Conservation (phyloP, 2,888 invertebrate species). For the Schrankia costaestrigalis region DNA sequence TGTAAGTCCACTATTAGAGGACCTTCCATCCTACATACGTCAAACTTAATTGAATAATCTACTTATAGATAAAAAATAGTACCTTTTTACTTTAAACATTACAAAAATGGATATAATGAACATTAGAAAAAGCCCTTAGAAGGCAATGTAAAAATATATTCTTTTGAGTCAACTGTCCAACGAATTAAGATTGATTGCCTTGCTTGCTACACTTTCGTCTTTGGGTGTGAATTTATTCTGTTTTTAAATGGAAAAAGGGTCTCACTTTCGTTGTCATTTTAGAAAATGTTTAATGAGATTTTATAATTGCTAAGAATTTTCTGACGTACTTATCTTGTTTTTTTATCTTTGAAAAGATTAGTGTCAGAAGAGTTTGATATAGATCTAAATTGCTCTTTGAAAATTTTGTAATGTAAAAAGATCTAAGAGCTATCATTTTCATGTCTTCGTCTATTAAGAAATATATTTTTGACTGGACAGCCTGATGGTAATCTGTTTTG, state of each 20-base stretch:
- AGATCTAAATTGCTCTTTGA: neutral
- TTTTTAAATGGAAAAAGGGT: conserved; percentile 32
- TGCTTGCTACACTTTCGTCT: conserved; percentile 35
- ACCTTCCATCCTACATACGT: no score
- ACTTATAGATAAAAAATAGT: no score
- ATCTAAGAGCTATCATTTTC: no score
- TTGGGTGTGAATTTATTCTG: conserved; percentile 34
- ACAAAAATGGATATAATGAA: no score
- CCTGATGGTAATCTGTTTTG: no score
- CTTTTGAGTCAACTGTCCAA: conserved; percentile 56
- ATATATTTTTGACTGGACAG: no score
- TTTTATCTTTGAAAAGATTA: conserved; percentile 22
- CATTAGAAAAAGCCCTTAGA: no score
- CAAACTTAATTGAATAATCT: no score
- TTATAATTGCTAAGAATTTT: conserved; percentile 19
- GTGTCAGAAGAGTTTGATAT: conserved; percentile 16
- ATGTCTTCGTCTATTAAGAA: no score
- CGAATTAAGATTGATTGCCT: conserved; percentile 61
- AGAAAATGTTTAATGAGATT: conserved; percentile 26
- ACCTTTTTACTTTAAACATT: no score
- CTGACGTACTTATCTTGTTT: conserved; percentile 18
- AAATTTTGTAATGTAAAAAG: no score
- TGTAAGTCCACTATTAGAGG: no score
- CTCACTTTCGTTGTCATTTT: conserved; percentile 24
- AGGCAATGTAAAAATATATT: conserved; percentile 40